Conservation (phyloP, 2,888 invertebrate genomes). For the Acanthococcus lagerstroemiae region DNA sequence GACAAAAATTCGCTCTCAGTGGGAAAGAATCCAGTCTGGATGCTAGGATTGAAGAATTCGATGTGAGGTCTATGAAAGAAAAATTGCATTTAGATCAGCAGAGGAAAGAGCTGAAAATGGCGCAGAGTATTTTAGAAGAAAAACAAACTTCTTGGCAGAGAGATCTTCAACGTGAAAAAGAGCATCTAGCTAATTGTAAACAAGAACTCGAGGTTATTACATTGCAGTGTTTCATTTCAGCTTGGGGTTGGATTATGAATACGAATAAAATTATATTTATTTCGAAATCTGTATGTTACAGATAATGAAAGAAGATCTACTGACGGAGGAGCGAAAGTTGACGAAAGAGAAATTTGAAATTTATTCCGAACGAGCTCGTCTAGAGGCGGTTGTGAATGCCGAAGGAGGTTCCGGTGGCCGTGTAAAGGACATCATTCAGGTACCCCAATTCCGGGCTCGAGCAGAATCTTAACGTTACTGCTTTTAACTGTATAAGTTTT, state of each 20-base stretch:
- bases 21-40: background rate
- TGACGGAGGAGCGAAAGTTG: slow-evolving; percentile 18
- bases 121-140: slow-evolving; percentile 11
- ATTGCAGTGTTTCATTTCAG: background rate
- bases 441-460: too few relatives aligned
- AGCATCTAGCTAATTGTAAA: slow-evolving; percentile 8
- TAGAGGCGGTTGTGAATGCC: slow-evolving; percentile 11
- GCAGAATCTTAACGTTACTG: background rate
- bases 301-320: slow-evolving; percentile 13
- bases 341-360: slow-evolving; percentile 22
- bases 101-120: slow-evolving; percentile 17
- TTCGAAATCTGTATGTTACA: background rate
- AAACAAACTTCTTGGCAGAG: slow-evolving; percentile 15
- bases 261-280: background rate
- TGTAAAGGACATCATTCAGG: slow-evolving; percentile 1
- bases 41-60: slow-evolving; percentile 18
- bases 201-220: slow-evolving; percentile 21
- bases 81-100: slow-evolving; percentile 15
- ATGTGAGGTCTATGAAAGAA: slow-evolving; percentile 5
- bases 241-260: too few relatives aligned
- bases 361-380: slow-evolving; percentile 8
- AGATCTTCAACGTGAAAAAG: slow-evolving; percentile 21
- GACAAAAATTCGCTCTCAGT: slow-evolving; percentile 5
- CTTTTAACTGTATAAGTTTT: background rate
- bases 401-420: slow-evolving; percentile 5